phyloP scores from a whole-genome alignment of 1,140 invertebrate species.

The Holotrichia oblita region DNA sequence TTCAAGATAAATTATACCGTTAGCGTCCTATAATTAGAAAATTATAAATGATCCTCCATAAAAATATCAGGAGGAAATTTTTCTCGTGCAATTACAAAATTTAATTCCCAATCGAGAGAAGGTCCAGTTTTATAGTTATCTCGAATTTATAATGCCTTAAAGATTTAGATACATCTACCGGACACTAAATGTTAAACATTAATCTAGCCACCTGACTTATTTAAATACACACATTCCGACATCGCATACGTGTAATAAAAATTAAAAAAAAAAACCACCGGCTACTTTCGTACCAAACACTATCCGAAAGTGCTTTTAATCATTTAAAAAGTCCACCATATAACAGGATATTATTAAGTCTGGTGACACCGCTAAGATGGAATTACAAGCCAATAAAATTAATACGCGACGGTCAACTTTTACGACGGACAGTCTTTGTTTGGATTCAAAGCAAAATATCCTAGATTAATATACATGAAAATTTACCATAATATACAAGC shows the following conservation, averaged over 20 bases:
- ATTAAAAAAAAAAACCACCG: too few relatives aligned
- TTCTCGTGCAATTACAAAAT: too few relatives aligned
- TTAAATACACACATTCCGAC: slow-evolving; percentile 2
- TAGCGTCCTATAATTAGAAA: too few relatives aligned
- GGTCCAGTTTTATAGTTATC: too few relatives aligned
- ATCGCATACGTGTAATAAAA: background rate
- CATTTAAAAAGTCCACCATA: background rate
- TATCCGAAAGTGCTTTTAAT: background rate
- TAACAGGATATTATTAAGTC: slow-evolving; percentile 4
- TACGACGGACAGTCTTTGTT: background rate
- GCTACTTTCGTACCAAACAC: background rate
- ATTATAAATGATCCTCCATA: too few relatives aligned
- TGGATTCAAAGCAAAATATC: background rate
- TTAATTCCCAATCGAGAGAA: too few relatives aligned
- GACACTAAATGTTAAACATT: too few relatives aligned
- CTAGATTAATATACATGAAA: background rate
- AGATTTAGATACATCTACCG: too few relatives aligned
- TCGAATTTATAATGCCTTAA: too few relatives aligned
- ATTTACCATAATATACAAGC: background rate
- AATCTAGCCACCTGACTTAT: slow-evolving; percentile 2
- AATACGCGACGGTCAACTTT: background rate
- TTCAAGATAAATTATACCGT: too few relatives aligned
- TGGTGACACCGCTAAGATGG: background rate
- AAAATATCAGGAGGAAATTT: too few relatives aligned
- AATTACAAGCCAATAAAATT: slow-evolving; percentile 8